Conservation (phyloP, 2,797 vertebrate species). For the Ataeniobius toweri region DNA sequence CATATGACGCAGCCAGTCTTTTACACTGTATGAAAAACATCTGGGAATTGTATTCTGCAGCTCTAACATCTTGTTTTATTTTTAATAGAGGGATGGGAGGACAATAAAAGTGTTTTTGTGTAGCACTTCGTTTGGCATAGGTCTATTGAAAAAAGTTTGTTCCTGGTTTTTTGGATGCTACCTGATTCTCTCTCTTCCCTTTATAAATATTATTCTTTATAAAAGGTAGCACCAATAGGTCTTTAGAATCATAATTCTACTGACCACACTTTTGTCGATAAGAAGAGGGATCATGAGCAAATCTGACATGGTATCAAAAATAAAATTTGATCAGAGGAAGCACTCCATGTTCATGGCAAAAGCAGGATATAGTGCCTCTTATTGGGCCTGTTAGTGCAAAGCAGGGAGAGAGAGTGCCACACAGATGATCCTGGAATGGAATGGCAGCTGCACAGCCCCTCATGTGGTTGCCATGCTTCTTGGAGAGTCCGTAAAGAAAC, state of each 20-base stretch:
- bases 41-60: constrained; percentile 59
- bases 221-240: constrained; percentile 27
- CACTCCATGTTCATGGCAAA: constrained; percentile 5
- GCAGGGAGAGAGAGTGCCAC: constrained; percentile 46
- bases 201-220: constrained; percentile 17
- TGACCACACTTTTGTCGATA: constrained; percentile 5
- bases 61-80: constrained; percentile 65
- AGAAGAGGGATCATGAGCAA: background rate
- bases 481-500: constrained; percentile 51
- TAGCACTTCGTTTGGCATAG: constrained; percentile 55
- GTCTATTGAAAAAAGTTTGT: constrained; percentile 34
- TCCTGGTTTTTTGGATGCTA: constrained; percentile 25
- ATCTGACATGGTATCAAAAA: background rate
- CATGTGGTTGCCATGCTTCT: constrained; percentile 70
- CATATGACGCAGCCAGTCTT: constrained; percentile 1
- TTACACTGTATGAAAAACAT: constrained; percentile 49
- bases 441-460: constrained; percentile 35
- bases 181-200: constrained; percentile 44
- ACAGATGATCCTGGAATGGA: constrained; percentile 63
- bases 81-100: constrained; percentile 42
- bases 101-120: constrained; percentile 46
- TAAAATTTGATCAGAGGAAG: constrained; percentile 11
- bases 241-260: background rate
- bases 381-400: constrained; percentile 26
- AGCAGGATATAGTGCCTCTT: constrained; percentile 17